Conservation (phyloP, 1,140 invertebrate genomes). For the Aphis gossypii region DNA sequence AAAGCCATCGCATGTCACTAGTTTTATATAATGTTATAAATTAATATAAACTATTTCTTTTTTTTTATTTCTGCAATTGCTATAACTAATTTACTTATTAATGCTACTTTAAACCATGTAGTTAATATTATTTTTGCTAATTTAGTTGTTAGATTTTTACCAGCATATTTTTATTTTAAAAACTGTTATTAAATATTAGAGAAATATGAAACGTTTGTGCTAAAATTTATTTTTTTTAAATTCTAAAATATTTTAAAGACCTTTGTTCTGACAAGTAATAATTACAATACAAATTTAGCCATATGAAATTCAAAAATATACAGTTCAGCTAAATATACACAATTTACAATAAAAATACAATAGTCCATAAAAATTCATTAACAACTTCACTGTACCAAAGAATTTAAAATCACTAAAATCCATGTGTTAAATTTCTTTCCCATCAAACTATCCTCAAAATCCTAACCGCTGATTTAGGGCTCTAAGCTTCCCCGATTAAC, state of each 20-base stretch:
- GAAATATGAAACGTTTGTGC: neutral
- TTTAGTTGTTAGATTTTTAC: neutral
- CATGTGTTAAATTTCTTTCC: neutral
- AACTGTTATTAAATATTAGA: neutral
- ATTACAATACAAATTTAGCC: neutral
- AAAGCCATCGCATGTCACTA: neutral
- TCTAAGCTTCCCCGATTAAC: neutral
- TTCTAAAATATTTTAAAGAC: neutral
- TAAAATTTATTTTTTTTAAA: neutral
- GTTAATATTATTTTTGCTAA: too few species aligned
- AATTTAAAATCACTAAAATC: neutral
- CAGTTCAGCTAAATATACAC: neutral
- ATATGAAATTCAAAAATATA: too few species aligned
- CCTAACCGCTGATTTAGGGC: too few species aligned
- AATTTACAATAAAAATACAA: neutral
- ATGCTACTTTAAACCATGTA: neutral
- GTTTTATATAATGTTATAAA: neutral
- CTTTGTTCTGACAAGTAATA: neutral
- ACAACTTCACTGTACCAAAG: neutral
- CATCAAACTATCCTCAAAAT: neutral
- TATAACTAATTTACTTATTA: neutral
- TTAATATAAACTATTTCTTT: neutral
- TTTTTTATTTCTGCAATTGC: neutral
- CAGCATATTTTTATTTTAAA: neutral
- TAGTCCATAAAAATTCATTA: neutral